phyloP scores from a whole-genome alignment of 2,888 invertebrate species.

The Mythimna ferrago region DNA sequence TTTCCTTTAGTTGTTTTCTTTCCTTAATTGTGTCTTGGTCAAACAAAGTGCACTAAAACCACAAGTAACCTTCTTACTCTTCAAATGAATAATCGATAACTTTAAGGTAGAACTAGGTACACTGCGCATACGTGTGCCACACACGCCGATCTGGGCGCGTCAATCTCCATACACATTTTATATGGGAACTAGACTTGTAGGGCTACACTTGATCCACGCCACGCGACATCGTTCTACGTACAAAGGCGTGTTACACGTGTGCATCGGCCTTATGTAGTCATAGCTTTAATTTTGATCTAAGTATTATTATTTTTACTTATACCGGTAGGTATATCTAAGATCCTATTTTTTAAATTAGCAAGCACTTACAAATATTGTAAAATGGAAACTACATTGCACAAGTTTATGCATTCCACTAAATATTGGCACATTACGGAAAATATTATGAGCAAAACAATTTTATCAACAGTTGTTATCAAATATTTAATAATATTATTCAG shows the following conservation, averaged over 20 bases:
- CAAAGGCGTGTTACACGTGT: no score
- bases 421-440: not conserved
- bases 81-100: not conserved
- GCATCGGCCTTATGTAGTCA: no score
- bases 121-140: no score
- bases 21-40: not conserved
- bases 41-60: not conserved
- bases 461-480: constrained; percentile 45
- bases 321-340: no score
- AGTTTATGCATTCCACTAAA: not conserved
- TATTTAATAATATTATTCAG: constrained; percentile 36
- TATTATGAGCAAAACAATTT: constrained; percentile 16
- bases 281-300: no score
- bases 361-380: not conserved
- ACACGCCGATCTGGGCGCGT: no score
- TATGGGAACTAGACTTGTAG: no score
- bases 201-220: no score
- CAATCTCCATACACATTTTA: no score
- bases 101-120: not conserved
- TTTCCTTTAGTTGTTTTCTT: not conserved
- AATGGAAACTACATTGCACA: not conserved
- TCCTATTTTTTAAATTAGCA: not conserved
- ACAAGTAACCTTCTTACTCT: no score
- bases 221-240: no score
- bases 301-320: no score